Base-by-base conservation (phyloP, 2,797 vertebrate genomes). In the Schizothorax lantsangensis region DNA sequence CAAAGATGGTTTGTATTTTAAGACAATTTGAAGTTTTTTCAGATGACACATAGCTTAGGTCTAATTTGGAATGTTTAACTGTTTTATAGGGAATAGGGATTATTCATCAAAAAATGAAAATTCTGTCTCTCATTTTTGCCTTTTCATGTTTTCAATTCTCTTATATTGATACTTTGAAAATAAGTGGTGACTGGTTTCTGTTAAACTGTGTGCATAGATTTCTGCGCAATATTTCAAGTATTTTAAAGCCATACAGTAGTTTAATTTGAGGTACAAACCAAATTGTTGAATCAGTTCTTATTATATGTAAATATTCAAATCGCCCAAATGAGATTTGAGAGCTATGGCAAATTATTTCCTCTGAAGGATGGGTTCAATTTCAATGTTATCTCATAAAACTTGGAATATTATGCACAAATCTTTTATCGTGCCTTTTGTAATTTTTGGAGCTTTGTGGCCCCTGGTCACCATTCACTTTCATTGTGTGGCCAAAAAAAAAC, bases 1-100 rank as follows among this genome's bases (percentile, higher is more conserved):
- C 98, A 99, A 91, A 96, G 98, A 99, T 99, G 98, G 98, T 99
- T 98, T 91, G 98, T 99, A 98, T 94, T 90, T 91, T 88, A 12
- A 68, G 19, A 85, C 26, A 4, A 36, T 84, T 38, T 78, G 9
- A 40, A 9, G 33, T 54, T n/a, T 72, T 64, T 14, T 69, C 3
- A 36, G 15, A 47, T 38, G 10, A 43, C 33, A 40, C 52, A 17
- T 14, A 19, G 38, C 30, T 68, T 26, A 40, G 15, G 14, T 77
- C 45, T 77, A 36, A 15, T 64, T 73, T 72, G 52, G 17, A 54
- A 62, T 73, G 10, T 17, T 38, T 36, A 54, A 43, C n/a, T 4
- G 9, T 69, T 84, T 78, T 30, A 33, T 43, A 49, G n/a, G 38
- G 15, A 79, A 33, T 43, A 49, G n/a, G 38, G 15, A 79, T 17